Evolutionary conservation across 2,113 vertebrate genomes (phyloP), one percentile per base, ranked within the genome.

Genomic region (Neolamprologus toae): DNA sequence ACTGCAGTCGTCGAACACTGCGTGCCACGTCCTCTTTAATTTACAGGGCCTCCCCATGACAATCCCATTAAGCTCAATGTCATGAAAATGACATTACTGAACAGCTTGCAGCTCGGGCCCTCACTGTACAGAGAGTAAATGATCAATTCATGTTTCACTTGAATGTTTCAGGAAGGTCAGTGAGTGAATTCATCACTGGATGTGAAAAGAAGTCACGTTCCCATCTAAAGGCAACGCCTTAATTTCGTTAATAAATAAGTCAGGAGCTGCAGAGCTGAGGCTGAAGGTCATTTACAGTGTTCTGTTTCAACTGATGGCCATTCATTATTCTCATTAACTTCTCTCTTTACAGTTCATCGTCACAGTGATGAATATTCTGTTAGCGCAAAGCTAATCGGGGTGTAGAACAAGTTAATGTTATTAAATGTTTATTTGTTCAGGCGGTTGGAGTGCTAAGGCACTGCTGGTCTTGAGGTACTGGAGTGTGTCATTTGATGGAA

Each of bases 21-120:
- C 45, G 2, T 47, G 26, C 23, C 26, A 23, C 0, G 2, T 12
- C 26, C 71, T 78, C 42, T 78, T 78, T 10, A 31, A 78, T 78
- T 49, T 78, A 78, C 71, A 49, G 42, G 3, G 23, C 40, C 71
- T 78, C 1, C 23, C 6, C 16, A 7, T 76, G 42, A 49, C 23
- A 78, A 5, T 88, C 90, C 94, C 90, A 73, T 21, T 5, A 45
- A 89, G 88, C 90, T 91, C 80, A 55, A 14, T 89, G 86, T 79
- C 73, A 35, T 14, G 82, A 81, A 90, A 88, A 66, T 90, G 91
- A 91, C 45, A 86, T 92, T 91, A 90, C 40, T 86, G 86, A 80
- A 5, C 59, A 23, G 89, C 88, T 66, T 7, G 40, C 78, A 80
- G 80, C 16, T 8, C 14, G 1, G 9, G 42, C 45, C 40, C 80